phyloP scores from a whole-genome alignment of 2,888 invertebrate genomes.

The Mythimna ferrago region DNA sequence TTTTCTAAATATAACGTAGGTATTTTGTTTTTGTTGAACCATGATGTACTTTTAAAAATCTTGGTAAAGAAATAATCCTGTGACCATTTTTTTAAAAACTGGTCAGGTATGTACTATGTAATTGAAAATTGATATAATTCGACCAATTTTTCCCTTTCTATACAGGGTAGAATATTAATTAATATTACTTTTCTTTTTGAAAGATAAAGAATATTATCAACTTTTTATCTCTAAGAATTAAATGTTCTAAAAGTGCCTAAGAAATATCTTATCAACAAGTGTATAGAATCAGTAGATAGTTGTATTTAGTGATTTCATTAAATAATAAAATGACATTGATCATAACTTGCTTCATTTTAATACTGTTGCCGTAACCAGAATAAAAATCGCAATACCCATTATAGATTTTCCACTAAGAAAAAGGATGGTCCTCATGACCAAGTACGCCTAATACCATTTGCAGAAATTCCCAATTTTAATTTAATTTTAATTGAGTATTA shows the following conservation, averaged over 20 bases:
- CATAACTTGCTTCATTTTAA: too few relatives aligned
- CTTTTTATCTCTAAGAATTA: slow-evolving; percentile 39
- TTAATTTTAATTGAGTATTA: neutral
- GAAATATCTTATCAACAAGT: slow-evolving; percentile 44
- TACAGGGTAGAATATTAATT: neutral
- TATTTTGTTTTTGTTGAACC: slow-evolving; percentile 11
- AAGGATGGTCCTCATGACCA: neutral
- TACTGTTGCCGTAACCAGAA: neutral
- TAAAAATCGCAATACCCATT: neutral
- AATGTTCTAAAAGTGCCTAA: slow-evolving; percentile 11
- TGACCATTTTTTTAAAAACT: neutral
- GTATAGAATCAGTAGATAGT: slow-evolving; percentile 17
- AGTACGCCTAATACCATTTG: neutral
- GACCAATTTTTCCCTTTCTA: neutral
- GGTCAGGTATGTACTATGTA: neutral
- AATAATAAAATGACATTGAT: neutral
- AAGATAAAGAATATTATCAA: slow-evolving; percentile 34
- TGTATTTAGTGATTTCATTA: slow-evolving; percentile 6
- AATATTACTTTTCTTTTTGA: neutral
- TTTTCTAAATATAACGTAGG: neutral
- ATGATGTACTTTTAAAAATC: neutral
- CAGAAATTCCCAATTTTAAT: neutral
- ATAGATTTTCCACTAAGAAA: neutral
- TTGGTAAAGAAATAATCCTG: too few relatives aligned
- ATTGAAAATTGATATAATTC: too few relatives aligned